A percentile compares a stretch with the other conserved stretches of the same genome.
These are phyloP conservation scores for Serrognathus titanus DNA, from an alignment of 2,888 invertebrate species.

Conservation along the genomic window DNA sequence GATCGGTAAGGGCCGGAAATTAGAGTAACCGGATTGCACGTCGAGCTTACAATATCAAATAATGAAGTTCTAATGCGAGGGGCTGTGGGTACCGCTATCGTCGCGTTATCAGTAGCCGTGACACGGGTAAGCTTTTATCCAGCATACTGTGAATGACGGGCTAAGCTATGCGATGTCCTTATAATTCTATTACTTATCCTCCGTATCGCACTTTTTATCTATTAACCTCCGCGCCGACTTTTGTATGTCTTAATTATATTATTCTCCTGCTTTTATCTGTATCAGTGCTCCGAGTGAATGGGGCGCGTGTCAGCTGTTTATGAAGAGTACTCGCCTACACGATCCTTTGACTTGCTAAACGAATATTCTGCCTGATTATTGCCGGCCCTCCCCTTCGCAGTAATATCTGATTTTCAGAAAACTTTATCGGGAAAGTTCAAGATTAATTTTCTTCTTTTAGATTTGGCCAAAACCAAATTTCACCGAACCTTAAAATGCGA, in stretches of 20 bases:
- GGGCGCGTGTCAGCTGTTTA: constrained; percentile 28
- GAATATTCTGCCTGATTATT: constrained; percentile 21
- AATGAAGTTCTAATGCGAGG: constrained; percentile 31
- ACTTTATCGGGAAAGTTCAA: no score
- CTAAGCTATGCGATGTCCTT: constrained; percentile 41
- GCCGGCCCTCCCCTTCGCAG: neutral
- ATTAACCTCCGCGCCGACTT: constrained; percentile 45
- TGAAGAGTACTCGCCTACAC: constrained; percentile 17
- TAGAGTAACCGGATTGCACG: constrained; percentile 23
- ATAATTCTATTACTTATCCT: constrained; percentile 46
- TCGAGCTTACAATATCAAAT: constrained; percentile 29
- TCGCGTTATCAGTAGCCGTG: constrained; percentile 23
- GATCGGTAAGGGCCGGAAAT: constrained; percentile 31
- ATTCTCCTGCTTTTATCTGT: constrained; percentile 28
- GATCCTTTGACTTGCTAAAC: constrained; percentile 20
- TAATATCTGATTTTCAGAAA: no score
- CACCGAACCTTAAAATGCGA: no score
- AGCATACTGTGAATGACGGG: constrained; percentile 28
- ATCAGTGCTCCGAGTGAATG: constrained; percentile 20
- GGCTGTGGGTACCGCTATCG: constrained; percentile 25
- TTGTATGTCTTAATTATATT: constrained; percentile 44
- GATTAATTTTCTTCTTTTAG: no score
- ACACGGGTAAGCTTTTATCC: constrained; percentile 35
- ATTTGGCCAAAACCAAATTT: no score
- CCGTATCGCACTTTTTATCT: constrained; percentile 46